These are phyloP conservation scores for Scaptomyza pallida DNA, from an alignment of 1,140 invertebrate species.

Conservation along the genomic window DNA sequence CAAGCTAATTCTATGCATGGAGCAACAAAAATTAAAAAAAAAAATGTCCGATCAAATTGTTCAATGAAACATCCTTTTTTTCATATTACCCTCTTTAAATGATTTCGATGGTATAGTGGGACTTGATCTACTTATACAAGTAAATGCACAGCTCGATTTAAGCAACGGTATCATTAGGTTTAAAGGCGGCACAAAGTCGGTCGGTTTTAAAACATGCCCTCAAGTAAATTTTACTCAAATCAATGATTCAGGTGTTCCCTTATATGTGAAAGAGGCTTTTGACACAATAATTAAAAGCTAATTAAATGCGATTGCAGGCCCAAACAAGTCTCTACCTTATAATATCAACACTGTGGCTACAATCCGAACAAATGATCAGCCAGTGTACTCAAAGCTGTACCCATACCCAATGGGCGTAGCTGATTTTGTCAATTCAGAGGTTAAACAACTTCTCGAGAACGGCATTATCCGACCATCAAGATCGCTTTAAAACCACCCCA, in stretches of 20 bases:
- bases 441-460: neutral
- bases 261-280: neutral
- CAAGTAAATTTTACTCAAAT: neutral
- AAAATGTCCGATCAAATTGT: neutral
- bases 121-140: neutral
- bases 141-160: neutral
- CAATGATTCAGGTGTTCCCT: neutral
- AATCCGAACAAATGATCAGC: too few relatives aligned
- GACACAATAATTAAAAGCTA: neutral
- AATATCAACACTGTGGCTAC: constrained; percentile 4
- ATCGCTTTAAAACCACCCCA: neutral
- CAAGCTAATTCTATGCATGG: neutral
- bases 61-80: neutral
- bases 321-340: neutral
- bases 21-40: neutral
- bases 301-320: neutral
- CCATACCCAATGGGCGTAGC: neutral
- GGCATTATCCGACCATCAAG: neutral
- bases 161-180: neutral
- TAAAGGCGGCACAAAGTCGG: neutral
- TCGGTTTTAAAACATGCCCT: neutral
- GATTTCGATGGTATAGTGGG: constrained; percentile 1
- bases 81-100: constrained; percentile 2
- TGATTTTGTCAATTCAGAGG: neutral
- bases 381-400: too few relatives aligned